Conservation (phyloP, 2,113 vertebrate genomes). For the Pampusana beccarii region DNA sequence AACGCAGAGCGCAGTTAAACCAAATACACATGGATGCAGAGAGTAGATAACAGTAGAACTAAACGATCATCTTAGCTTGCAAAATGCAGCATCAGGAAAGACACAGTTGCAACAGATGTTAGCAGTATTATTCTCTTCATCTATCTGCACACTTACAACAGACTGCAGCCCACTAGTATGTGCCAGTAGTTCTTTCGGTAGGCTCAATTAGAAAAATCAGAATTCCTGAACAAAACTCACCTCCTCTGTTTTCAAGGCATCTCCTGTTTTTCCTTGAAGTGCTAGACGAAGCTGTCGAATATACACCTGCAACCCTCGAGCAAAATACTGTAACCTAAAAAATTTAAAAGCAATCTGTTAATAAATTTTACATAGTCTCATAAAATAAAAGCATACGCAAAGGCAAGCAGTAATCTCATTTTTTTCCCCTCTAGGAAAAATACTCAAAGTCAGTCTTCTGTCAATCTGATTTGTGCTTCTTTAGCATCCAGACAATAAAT, state of each 20-base stretch:
- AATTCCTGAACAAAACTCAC: conserved; percentile 59
- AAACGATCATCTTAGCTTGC: neutral
- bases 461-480: neutral
- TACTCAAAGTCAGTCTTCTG: neutral
- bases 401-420: neutral
- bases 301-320: conserved; percentile 95
- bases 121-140: neutral
- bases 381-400: neutral
- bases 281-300: conserved; percentile 95
- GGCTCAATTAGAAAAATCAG: neutral
- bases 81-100: neutral
- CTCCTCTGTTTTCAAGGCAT: conserved; percentile 98
- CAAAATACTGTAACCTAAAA: conserved; percentile 95
- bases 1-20: neutral
- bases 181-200: neutral
- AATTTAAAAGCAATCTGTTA: neutral
- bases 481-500: neutral
- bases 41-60: neutral
- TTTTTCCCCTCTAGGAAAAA: neutral
- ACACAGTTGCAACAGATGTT: neutral
- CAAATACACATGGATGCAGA: neutral
- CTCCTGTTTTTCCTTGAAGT: conserved; percentile 95
- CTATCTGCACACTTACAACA: neutral
- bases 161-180: neutral
- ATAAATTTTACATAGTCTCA: neutral